Evolutionary conservation across 1,140 invertebrate species (phyloP).

Genomic region (Muscidifurax raptorellus): DNA sequence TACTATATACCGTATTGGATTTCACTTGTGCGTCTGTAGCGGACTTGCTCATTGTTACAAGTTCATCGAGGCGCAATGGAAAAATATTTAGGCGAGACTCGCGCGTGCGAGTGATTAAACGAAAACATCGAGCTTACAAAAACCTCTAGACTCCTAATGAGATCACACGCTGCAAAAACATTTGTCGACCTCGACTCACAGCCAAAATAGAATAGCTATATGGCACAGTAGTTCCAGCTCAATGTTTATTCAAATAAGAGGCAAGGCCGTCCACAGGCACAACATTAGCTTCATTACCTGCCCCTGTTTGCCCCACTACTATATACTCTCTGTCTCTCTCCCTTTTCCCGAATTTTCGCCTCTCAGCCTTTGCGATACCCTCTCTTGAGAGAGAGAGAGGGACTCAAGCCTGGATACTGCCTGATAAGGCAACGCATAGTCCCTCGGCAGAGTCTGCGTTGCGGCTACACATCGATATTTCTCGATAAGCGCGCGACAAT

Average conservation of each 20-base stretch:
- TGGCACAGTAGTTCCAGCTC: background rate
- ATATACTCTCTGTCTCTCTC: background rate
- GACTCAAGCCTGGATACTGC: background rate
- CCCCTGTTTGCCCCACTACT: background rate
- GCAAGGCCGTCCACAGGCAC: too few species aligned
- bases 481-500: conserved; percentile 10
- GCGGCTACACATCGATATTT: conserved; percentile 3
- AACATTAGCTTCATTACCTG: conserved; percentile 27
- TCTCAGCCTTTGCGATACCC: background rate
- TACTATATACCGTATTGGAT: background rate
- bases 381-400: background rate
- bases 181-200: background rate
- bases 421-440: conserved; percentile 12
- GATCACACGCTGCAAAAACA: background rate
- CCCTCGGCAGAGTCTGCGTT: background rate
- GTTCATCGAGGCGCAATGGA: background rate
- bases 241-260: background rate
- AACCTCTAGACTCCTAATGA: background rate
- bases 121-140: background rate
- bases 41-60: background rate
- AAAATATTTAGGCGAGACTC: background rate
- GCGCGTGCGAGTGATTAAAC: background rate
- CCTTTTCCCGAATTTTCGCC: background rate
- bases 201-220: too few species aligned
- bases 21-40: background rate